Evolutionary conservation across 2,113 vertebrate species (phyloP), one percentile per base, ranked within the genome.

Genomic region (Cariama cristata): DNA sequence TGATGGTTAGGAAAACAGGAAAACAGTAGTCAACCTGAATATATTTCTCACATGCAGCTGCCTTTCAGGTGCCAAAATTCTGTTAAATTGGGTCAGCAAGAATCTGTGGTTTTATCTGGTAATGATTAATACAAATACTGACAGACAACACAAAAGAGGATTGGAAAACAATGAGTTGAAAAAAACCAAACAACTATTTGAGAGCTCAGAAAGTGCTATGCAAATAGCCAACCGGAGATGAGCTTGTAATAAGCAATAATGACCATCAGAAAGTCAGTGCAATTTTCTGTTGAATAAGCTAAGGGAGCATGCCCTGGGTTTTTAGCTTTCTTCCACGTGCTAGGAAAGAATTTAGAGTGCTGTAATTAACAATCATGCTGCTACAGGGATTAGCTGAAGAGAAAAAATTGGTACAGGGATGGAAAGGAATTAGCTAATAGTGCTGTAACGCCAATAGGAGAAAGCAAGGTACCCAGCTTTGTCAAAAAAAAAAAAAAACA

Each of bases 231-330:
- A 72, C 3, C 64, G 62, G 22, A 96, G 56, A 86, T 68, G 44
- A 60, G 47, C 81, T 79, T 87, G 30, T 63, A 89, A 84, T 68
- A 92, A 56, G 44, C 21, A 80, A 72, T 80, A 95, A 88, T 33
- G 32, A 19, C 44, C 30, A 55, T 63, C 73, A 91, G 44, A 75
- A 92, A 85, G 75, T 56, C 68, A 68, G 40, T 45, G 33, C 23
- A 79, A 44, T 75, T 95, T 97, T 91, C 73, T 79, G 53, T 85
- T 96, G 68, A 81, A 85, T 81, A 94, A 87, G 33, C 10, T 84
- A 59, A 89, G 66, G 49, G 33, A 71, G 68, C 68, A 38, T 0
- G 4, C 92, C 45, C 62, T 87, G 40, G 21, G 28, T n/a, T 73
- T 94, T 91, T 71, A 71, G 35, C 27, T 91, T 89, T 84, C 56